These are phyloP conservation scores for Chrysemys picta DNA, from an alignment of 2,113 vertebrate species.

Conservation along the genomic window DNA sequence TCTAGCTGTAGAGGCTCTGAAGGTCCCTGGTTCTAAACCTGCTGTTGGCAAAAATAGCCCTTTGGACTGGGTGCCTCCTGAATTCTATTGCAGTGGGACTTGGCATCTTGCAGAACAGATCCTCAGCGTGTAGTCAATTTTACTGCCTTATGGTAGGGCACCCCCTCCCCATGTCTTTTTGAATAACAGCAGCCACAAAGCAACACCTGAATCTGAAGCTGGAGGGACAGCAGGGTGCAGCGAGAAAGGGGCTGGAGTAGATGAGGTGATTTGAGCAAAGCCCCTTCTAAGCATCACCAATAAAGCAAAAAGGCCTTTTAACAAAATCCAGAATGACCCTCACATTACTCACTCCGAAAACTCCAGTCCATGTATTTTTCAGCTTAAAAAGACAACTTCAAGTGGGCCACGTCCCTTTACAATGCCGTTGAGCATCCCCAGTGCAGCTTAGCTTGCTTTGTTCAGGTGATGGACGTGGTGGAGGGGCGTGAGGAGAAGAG, in stretches of 20 bases:
- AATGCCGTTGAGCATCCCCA: neutral
- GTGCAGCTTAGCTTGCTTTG: neutral
- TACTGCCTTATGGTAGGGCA: neutral
- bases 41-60: neutral
- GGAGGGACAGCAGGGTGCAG: neutral
- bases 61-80: neutral
- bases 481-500: neutral
- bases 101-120: neutral
- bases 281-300: neutral
- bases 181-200: neutral
- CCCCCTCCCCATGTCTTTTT: neutral
- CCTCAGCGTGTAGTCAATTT: neutral
- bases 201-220: neutral
- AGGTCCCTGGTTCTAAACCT: neutral
- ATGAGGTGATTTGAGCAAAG: neutral
- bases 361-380: neutral
- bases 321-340: neutral
- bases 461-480: neutral
- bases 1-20: neutral
- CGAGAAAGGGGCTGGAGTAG: neutral
- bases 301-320: neutral
- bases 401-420: neutral
- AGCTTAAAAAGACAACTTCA: neutral
- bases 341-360: neutral
- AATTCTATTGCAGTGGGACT: neutral